phyloP scores from a whole-genome alignment of 2,797 vertebrate species.

The Chaetodon trifasciatus region DNA sequence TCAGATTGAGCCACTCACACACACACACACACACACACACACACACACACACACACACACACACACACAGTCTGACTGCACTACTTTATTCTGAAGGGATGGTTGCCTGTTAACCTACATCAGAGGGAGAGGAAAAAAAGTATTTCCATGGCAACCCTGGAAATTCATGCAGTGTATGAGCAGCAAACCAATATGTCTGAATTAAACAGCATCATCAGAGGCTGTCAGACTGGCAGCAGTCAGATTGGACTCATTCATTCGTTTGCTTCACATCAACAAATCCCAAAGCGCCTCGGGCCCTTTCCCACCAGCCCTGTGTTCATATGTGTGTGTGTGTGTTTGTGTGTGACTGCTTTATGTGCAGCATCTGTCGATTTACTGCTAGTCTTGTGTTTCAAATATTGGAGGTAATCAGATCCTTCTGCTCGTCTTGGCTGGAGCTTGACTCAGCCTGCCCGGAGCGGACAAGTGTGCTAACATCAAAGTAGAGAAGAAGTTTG shows the following conservation, averaged over 20 bases:
- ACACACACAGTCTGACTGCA: conserved; percentile 14
- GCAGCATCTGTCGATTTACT: conserved; percentile 49
- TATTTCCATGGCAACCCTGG: conserved; percentile 58
- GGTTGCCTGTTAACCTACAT: conserved; percentile 58
- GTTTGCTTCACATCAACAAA: conserved; percentile 13
- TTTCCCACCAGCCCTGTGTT: conserved; percentile 15
- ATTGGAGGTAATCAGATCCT: conserved; percentile 57
- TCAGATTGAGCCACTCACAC: conserved; percentile 8
- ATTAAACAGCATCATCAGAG: conserved; percentile 23
- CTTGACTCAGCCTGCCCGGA: conserved; percentile 19
- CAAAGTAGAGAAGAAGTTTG: not conserved
- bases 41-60: conserved; percentile 11
- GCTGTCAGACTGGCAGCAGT: conserved; percentile 10
- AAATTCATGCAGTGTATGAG: conserved; percentile 31
- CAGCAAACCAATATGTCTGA: conserved; percentile 28
- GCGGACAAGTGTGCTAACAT: not conserved
- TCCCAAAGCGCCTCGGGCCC: not conserved
- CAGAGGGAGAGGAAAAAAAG: conserved; percentile 9
- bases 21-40: conserved; percentile 9
- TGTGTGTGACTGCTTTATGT: conserved; percentile 22
- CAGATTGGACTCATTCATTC: conserved; percentile 15
- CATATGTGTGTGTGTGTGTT: not conserved
- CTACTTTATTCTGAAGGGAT: conserved; percentile 47
- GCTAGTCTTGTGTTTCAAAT: conserved; percentile 59
- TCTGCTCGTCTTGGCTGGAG: conserved; percentile 27